Conservation (phyloP, 2,888 invertebrate genomes). For the Muscina levida region DNA sequence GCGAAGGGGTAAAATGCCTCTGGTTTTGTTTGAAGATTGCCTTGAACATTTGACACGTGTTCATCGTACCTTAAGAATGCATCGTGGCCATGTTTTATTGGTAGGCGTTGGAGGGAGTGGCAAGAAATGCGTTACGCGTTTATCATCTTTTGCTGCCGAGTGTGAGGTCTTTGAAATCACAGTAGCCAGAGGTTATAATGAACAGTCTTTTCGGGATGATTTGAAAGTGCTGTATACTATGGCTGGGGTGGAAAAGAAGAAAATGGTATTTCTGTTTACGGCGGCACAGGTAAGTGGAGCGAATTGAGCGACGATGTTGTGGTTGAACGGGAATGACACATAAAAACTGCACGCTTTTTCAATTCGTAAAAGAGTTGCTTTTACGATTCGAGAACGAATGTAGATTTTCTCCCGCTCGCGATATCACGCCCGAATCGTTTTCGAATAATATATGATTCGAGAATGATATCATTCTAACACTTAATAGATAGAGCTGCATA, state of each 20-base stretch:
- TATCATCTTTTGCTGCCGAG: constrained; percentile 92
- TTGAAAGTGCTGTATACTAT: constrained; percentile 88
- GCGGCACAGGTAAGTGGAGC: constrained; percentile 84
- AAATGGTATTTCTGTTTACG: constrained; percentile 90
- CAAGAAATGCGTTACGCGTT: constrained; percentile 89
- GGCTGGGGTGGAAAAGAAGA: constrained; percentile 89
- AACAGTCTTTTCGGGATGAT: constrained; percentile 91
- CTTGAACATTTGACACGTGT: constrained; percentile 93
- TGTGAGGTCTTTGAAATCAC: constrained; percentile 91
- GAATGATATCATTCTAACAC: too few species aligned
- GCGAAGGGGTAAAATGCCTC: constrained; percentile 85
- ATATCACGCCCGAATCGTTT: too few species aligned
- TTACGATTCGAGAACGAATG: too few species aligned
- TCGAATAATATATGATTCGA: too few species aligned
- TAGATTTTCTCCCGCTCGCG: too few species aligned
- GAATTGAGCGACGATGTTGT: not conserved
- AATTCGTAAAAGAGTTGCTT: too few species aligned
- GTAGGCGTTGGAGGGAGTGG: constrained; percentile 95
- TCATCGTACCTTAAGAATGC: constrained; percentile 90
- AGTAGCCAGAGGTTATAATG: constrained; percentile 92
- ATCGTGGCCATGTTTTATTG: constrained; percentile 89
- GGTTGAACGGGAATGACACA: not conserved
- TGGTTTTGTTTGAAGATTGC: constrained; percentile 95
- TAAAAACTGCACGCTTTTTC: not conserved
- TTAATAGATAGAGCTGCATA: too few species aligned